phyloP scores from a whole-genome alignment of 2,888 invertebrate genomes.

The Dermolepida albohirtum region DNA sequence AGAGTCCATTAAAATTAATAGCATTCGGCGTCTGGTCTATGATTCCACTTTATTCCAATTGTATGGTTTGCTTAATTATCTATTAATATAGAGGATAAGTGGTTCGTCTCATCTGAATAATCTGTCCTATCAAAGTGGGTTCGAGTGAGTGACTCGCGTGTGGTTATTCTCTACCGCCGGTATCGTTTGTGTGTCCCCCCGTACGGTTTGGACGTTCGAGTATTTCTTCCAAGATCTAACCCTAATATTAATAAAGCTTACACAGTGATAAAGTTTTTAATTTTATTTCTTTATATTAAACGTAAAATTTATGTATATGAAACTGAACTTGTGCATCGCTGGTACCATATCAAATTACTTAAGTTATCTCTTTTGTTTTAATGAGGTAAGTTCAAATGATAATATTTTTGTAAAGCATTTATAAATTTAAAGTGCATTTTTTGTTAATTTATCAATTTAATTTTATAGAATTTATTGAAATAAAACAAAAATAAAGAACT shows the following conservation, averaged over 20 bases:
- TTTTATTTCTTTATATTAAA: too few relatives aligned
- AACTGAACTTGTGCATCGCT: too few relatives aligned
- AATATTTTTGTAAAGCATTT: too few relatives aligned
- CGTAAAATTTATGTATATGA: too few relatives aligned
- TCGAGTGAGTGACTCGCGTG: constrained; percentile 19
- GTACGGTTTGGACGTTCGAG: too few relatives aligned
- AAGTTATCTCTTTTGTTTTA: background rate
- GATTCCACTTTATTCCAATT: constrained; percentile 43
- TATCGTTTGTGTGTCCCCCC: constrained; percentile 11
- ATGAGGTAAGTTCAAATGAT: constrained; percentile 5
- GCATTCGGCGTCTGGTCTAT: constrained; percentile 44
- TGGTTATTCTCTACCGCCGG: constrained; percentile 19
- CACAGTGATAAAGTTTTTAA: too few relatives aligned
- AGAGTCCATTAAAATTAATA: constrained; percentile 42
- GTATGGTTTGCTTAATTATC: constrained; percentile 41
- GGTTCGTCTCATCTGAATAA: constrained; percentile 39
- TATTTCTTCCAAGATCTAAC: too few relatives aligned
- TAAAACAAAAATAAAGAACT: too few relatives aligned
- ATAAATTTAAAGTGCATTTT: too few relatives aligned
- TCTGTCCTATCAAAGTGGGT: constrained; percentile 34
- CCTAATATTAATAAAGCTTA: too few relatives aligned
- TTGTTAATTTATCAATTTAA: too few relatives aligned
- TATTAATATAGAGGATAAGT: constrained; percentile 43
- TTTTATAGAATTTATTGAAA: too few relatives aligned
- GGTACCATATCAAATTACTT: background rate